Base-by-base conservation (phyloP, 2,113 vertebrate species). In the Sinocyclocheilus anshuiensis region DNA sequence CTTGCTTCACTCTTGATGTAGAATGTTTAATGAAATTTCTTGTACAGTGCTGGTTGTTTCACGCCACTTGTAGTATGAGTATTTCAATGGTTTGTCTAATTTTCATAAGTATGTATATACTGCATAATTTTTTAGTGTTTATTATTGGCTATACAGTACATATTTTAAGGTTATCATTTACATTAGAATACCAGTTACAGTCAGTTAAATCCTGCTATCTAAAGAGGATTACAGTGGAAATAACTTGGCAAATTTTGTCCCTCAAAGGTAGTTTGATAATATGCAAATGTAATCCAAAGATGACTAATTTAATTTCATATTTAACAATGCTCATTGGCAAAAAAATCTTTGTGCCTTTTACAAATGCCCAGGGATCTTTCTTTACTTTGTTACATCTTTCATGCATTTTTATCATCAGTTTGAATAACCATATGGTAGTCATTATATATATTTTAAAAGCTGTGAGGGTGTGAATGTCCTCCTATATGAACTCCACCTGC, bases 401-500 rank as follows among this genome's bases (percentile, higher is more conserved):
- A 20, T 29, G 26, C 16, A 67, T 20, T 26, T 16, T 50, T 50
- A 26, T 29, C 15, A 63, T 80, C 57, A 26, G 36, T 83, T 74
- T 83, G 20, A n/a, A 72, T 42, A 79, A 48, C 13, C 33, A 42
- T 83, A 53, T 83, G 39, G 39, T 55, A 45, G 12, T 74, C 12
- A 39, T 80, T 67, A 24, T 5, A 78, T 81, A 33, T 33, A 33
- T 81, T 48, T 81, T 29, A 22, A 24, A 16, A 63, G 53, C 55
- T 10, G 33, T 67, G 48, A 50, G 67, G 4, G 20, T 76, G 77
- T 76, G 16, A 77, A 48, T 9, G 39, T 81, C 22, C 12, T 69
- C 45, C 11, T 81, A 11, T 36, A 53, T 83, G 29, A 36, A 61
- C 24, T 48, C 59, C 36, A 81, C 59, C 78, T 81, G 78, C 59